These are phyloP conservation scores for Eumerus sabulonum DNA, from an alignment of 2,888 invertebrate genomes.

Conservation along the genomic window DNA sequence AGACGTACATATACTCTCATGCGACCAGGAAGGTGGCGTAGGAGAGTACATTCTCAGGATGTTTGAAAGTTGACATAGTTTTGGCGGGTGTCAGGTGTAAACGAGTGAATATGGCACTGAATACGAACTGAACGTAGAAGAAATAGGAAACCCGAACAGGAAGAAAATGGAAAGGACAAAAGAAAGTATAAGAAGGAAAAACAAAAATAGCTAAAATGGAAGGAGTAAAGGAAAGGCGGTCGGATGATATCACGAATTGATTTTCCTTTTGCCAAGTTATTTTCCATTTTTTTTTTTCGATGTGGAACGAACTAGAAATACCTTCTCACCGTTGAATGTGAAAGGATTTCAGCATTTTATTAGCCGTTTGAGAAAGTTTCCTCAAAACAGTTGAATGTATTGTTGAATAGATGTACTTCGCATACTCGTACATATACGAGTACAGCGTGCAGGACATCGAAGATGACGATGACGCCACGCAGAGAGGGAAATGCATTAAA, in stretches of 20 bases:
- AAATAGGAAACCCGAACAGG: constrained; percentile 59
- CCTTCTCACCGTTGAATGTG: constrained; percentile 56
- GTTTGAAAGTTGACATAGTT: constrained; percentile 64
- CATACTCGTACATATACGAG: background rate
- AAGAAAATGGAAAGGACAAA: constrained; percentile 11
- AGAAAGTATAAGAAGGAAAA: no score
- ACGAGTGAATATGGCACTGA: constrained; percentile 56
- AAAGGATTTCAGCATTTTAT: constrained; percentile 67
- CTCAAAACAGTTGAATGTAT: constrained; percentile 53
- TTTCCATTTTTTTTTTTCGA: constrained; percentile 17
- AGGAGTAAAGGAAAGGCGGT: constrained; percentile 18
- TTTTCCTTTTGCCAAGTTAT: constrained; percentile 38
- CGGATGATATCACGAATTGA: constrained; percentile 65
- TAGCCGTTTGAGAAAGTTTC: constrained; percentile 64
- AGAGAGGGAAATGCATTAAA: constrained; percentile 25
- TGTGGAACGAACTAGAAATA: constrained; percentile 60
- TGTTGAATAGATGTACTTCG: constrained; percentile 42
- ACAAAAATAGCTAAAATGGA: no score
- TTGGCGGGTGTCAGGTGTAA: constrained; percentile 68
- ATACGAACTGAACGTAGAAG: constrained; percentile 26
- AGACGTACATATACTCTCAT: no score
- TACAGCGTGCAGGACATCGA: background rate
- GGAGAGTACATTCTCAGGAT: constrained; percentile 45
- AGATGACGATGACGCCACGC: background rate
- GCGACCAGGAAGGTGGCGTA: constrained; percentile 22